Evolutionary conservation across 2,113 vertebrate species (phyloP).

Genomic region (Phainopepla nitens): DNA sequence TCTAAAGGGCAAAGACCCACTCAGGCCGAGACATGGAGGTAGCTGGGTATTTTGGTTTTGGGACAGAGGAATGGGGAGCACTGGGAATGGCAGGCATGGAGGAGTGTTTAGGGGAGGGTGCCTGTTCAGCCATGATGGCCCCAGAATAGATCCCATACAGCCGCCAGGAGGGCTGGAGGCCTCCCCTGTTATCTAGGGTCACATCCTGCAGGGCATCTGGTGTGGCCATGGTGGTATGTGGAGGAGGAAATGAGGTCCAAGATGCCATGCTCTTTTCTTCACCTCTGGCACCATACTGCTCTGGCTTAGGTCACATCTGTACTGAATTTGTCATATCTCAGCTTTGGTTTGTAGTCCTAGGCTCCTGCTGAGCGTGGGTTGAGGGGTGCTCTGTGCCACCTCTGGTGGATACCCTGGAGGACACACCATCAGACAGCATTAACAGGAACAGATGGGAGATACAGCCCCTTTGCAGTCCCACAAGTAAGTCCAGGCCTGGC

Average conservation of each 20-base stretch:
- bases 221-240: not conserved
- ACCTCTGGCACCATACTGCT: not conserved
- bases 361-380: rapidly evolving
- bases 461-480: not conserved
- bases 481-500: not conserved
- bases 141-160: not conserved
- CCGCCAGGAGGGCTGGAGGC: not conserved
- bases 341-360: not conserved
- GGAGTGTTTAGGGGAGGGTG: not conserved
- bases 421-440: not conserved
- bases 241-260: not conserved
- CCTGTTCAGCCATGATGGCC: not conserved
- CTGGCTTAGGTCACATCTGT: not conserved
- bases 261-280: not conserved
- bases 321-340: not conserved
- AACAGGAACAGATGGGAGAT: not conserved
- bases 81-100: not conserved
- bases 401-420: not conserved
- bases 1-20: not conserved
- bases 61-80: not conserved
- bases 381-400: not conserved
- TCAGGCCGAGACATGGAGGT: not conserved
- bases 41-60: not conserved
- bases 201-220: not conserved
- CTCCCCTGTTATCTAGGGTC: not conserved